A percentile compares a stretch with the other conserved stretches of the same genome.
phyloP scores from a whole-genome alignment of 2,888 invertebrate species.

The Lepas anatifera region DNA sequence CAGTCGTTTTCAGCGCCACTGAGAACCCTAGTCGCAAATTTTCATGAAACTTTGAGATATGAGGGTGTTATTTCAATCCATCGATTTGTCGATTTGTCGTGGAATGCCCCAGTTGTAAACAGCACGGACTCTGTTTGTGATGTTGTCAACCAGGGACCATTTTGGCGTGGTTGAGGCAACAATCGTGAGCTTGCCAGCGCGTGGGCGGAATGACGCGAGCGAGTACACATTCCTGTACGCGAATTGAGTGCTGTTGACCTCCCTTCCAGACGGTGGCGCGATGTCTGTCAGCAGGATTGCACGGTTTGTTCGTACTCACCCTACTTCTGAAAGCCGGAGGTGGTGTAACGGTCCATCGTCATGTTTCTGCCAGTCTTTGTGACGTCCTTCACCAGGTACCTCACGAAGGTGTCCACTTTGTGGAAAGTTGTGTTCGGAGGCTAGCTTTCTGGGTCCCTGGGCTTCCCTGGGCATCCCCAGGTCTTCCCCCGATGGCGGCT shows the following conservation, averaged over 20 bases:
- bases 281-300: background rate
- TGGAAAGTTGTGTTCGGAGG: background rate
- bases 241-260: background rate
- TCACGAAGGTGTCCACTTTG: background rate
- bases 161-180: background rate
- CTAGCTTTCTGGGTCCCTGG: background rate
- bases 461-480: background rate
- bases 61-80: too few species aligned
- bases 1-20: too few species aligned
- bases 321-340: background rate
- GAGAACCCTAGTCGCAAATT: too few species aligned
- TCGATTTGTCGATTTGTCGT: too few species aligned
- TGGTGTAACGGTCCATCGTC: background rate
- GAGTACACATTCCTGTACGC: background rate
- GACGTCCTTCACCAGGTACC: background rate
- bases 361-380: background rate
- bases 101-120: too few species aligned
- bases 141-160: background rate
- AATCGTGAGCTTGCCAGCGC: background rate
- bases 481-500: too few species aligned
- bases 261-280: background rate
- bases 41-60: too few species aligned
- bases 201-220: background rate
- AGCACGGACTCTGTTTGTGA: background rate
- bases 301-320: background rate